Conservation (phyloP, 2,888 invertebrate species). For the Oxytorus armatus region DNA sequence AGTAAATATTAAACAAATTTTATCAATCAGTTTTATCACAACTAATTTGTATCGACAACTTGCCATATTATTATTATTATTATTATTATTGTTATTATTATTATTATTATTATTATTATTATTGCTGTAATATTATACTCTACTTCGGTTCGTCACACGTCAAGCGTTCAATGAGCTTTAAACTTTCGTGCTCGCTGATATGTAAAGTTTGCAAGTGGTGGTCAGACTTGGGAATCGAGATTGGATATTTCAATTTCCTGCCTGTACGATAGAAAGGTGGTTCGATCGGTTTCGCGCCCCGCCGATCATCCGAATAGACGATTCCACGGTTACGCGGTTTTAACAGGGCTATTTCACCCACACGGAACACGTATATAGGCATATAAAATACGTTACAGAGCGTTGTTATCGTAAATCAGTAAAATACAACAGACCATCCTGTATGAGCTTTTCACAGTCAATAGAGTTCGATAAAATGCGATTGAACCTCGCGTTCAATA, state of each 20-base stretch:
- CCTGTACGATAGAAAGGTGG: conserved; percentile 40
- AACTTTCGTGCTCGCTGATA: conserved; percentile 64
- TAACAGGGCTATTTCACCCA: conserved; percentile 38
- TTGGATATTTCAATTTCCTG: conserved; percentile 70
- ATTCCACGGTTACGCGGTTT: conserved; percentile 37
- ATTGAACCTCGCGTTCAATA: conserved; percentile 43
- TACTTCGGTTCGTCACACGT: conserved; percentile 35
- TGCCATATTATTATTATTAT: not conserved
- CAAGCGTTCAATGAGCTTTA: conserved; percentile 26
- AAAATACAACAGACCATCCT: conserved; percentile 21
- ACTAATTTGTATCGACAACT: not conserved
- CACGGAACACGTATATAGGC: not conserved
- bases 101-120: not conserved
- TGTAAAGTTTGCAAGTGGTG: conserved; percentile 51
- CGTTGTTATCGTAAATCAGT: conserved; percentile 31
- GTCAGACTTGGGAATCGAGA: conserved; percentile 57
- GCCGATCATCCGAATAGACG: conserved; percentile 53
- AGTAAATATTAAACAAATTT: too few species aligned
- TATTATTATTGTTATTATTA: not conserved
- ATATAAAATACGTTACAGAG: not conserved
- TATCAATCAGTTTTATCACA: not conserved
- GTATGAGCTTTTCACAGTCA: conserved; percentile 58
- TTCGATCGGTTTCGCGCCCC: conserved; percentile 55
- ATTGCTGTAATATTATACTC: not conserved
- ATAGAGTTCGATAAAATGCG: conserved; percentile 56